Conservation (phyloP, 2,888 invertebrate genomes). For the Troides aeacus region DNA sequence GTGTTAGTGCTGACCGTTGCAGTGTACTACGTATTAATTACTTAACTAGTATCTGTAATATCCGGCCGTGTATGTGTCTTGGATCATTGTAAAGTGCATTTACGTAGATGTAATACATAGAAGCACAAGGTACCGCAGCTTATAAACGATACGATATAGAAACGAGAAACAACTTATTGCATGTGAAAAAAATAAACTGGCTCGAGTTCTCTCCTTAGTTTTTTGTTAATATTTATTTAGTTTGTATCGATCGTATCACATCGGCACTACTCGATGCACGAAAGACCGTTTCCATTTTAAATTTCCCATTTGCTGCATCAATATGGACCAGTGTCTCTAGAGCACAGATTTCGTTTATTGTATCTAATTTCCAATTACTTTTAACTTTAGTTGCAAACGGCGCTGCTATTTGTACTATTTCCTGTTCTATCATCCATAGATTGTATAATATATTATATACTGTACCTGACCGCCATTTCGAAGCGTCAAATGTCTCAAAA, state of each 20-base stretch:
- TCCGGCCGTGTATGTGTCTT: too few relatives aligned
- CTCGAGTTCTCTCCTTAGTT: neutral
- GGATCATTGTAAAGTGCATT: too few relatives aligned
- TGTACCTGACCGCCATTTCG: constrained; percentile 26
- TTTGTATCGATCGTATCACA: neutral
- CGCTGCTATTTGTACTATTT: constrained; percentile 4
- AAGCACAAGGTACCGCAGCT: neutral
- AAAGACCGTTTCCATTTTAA: neutral
- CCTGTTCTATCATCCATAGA: constrained; percentile 4
- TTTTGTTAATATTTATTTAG: neutral
- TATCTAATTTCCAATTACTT: neutral
- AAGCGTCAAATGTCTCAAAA: constrained; percentile 13
- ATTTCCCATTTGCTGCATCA: neutral
- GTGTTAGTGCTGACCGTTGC: too few relatives aligned
- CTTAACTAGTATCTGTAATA: too few relatives aligned
- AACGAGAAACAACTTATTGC: neutral
- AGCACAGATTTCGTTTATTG: constrained; percentile 9
- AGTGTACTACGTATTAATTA: too few relatives aligned
- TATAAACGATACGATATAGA: neutral
- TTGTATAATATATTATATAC: constrained; percentile 5
- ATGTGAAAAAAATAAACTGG: neutral
- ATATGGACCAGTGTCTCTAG: too few relatives aligned
- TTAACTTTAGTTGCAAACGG: neutral
- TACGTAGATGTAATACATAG: neutral
- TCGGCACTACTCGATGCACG: neutral